Evolutionary conservation across 1,140 invertebrate genomes (phyloP), one percentile per base, ranked within the genome.

Genomic region (Pogonus chalceus): DNA sequence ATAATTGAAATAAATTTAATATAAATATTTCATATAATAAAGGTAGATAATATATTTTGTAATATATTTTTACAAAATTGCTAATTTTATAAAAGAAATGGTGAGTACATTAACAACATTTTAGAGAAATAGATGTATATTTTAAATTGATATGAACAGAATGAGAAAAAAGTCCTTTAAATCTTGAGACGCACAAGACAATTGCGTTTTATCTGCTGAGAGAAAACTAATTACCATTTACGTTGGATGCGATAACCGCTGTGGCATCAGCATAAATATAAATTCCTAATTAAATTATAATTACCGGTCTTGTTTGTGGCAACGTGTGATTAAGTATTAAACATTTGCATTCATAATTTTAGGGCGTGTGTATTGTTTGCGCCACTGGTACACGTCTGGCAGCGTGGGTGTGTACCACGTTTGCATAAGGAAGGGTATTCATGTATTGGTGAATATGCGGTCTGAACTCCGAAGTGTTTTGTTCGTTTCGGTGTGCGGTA

Each of bases 201-300:
- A 14, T 31, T 14, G 26, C 26, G 14, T 31, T 43, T 43, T 12
- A 43, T 4, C 37, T 18, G 26, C 26, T 14, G 14, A 31, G 14
- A 43, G 18, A 43, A 43, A 43, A 43, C 37, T 43, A 18, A 12
- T 12, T 9, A 43, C 9, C 9, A 43, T 18, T 43, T 43, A 9
- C 26, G 14, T 4, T 31, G 14, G 4, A 31, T 4, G 7, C 26
- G 26, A n/a, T n/a, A n/a, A n/a, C 14, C 7, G 26, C 4, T 14
- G 26, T 14, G 26, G 26, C 14, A 31, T 7, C 18, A 43, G 18
- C 37, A 43, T 43, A 43, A 43, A 43, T 43, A 43, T 18, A 43
- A 43, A 43, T 43, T 43, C 18, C 37, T 43, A 43, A 43, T 43
- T 43, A 43, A 43, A 43, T 43, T 43, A 43, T 43, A 43, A 43